Percentiles rank a stretch among this genome's conserved stretches.
phyloP scores from a whole-genome alignment of 1,140 invertebrate species.

The Drosophila watanabei region DNA sequence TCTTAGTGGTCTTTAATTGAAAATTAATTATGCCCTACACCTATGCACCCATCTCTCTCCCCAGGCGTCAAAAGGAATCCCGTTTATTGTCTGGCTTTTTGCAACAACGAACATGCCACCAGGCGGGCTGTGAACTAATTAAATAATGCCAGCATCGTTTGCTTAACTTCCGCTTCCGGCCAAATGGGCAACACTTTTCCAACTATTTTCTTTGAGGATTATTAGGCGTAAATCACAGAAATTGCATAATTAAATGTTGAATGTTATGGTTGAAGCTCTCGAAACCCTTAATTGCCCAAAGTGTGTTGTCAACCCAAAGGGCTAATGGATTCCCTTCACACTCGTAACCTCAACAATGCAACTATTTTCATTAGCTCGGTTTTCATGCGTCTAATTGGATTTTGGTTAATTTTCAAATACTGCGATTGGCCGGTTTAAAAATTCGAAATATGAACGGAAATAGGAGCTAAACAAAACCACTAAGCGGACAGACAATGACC shows the following conservation, averaged over 20 bases:
- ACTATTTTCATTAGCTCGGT: neutral
- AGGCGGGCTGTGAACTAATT: conserved; percentile 26
- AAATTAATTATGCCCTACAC: conserved; percentile 59
- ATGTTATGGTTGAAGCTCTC: neutral
- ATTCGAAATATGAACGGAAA: neutral
- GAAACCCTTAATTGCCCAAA: conserved; percentile 2
- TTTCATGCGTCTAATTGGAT: conserved; percentile 40
- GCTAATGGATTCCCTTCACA: conserved; percentile 17
- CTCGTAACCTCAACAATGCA: conserved; percentile 25
- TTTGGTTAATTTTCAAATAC: conserved; percentile 36
- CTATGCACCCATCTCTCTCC: conserved; percentile 10
- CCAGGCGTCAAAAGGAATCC: neutral
- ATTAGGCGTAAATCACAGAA: neutral
- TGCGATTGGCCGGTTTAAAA: no score
- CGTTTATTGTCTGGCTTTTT: conserved; percentile 17
- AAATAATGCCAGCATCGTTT: conserved; percentile 32
- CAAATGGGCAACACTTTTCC: conserved; percentile 5
- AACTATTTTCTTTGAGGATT: conserved; percentile 33
- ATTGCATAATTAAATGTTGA: conserved; percentile 7
- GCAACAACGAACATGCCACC: conserved; percentile 16
- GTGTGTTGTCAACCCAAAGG: conserved; percentile 1
- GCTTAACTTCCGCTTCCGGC: conserved; percentile 11
- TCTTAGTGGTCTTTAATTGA: conserved; percentile 55
- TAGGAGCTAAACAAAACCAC: conserved; percentile 23
- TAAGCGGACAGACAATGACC: conserved; percentile 26